Conservation (phyloP, 53 echinoderm and acorn worm genomes). For the Paracentrotus lividus region DNA sequence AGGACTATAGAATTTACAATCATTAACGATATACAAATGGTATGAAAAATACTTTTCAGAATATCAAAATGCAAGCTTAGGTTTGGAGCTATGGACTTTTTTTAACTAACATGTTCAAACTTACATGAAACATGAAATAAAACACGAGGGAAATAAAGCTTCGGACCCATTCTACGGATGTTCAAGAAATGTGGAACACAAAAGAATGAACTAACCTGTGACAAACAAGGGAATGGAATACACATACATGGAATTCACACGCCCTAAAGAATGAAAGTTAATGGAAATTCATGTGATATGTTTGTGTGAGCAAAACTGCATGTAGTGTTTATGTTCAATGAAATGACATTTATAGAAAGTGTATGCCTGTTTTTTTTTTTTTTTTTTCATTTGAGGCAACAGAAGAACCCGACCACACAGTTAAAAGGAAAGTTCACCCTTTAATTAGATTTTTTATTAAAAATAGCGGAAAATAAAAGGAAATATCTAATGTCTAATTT, state of each 20-base stretch:
- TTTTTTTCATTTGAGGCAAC: not conserved
- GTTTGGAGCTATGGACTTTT: not conserved
- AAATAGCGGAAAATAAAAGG: too few species aligned
- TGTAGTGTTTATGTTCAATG: not conserved
- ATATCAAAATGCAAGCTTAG: conserved; percentile 59
- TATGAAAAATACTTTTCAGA: conserved; percentile 49
- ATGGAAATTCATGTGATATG: not conserved
- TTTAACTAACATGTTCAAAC: not conserved
- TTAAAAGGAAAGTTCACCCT: not conserved
- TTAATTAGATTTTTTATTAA: too few species aligned
- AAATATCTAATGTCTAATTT: not conserved
- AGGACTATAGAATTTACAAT: conserved; percentile 59
- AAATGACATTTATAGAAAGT: not conserved
- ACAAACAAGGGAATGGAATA: conserved; percentile 15
- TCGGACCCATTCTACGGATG: not conserved
- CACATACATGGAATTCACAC: conserved; percentile 15
- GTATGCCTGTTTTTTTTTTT: not conserved
- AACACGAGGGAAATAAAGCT: not conserved
- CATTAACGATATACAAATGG: conserved; percentile 33
- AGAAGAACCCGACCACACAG: not conserved
- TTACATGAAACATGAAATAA: not conserved
- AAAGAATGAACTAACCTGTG: not conserved
- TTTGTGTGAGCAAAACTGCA: not conserved
- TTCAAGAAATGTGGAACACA: not conserved
- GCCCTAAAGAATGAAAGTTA: conserved; percentile 22